Evolutionary conservation across 2,888 invertebrate species (phyloP), one percentile per base, ranked within the genome.

Genomic region (Nowickia ferox): DNA sequence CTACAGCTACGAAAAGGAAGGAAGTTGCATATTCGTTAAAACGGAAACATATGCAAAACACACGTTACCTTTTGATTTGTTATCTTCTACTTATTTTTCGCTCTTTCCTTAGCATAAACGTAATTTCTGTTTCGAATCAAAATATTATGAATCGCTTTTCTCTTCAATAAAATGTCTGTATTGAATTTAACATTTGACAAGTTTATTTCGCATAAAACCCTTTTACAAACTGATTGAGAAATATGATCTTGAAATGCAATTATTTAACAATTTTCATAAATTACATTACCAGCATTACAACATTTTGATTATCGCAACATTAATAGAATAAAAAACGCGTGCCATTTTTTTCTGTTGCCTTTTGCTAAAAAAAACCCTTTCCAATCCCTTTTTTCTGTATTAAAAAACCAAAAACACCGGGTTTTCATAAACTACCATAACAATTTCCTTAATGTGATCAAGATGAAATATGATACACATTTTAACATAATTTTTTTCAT

Each of bases 251-350:
- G n/a, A 42, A 75, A 57, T 89, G 71, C 91, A 92, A 91, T 91
- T 92, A 92, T 91, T 90, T 90, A 91, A 90, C 91, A 91, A 91
- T 92, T 91, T 91, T 91, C 90, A 91, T 91, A 91, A 91, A 91
- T 90, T 88, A 87, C 75, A 80, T 85, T 76, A 83, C 77, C 81
- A 87, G 84, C 78, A 85, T 85, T 79, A 77, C 68, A 46, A 53
- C 53, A 53, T 53, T 59, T 57, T 51, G 74, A 65, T 66, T 74
- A 80, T 48, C 40, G 57, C 71, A 63, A 22, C 19, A 53, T 61
- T 0, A 30, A 22, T 1, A 48, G 42, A 57, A 48, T 71, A 68
- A 59, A 87, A 69, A 84, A 71, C 71, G 84, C 83, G 86, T 86
- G 83, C 83, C 83, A 83, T 83, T 80, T 76, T 63, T 65, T 15